A percentile compares a stretch with the other conserved stretches of the same genome.
Evolutionary conservation across 2,113 vertebrate species (phyloP).

Genomic region (Bubalus kerabau): DNA sequence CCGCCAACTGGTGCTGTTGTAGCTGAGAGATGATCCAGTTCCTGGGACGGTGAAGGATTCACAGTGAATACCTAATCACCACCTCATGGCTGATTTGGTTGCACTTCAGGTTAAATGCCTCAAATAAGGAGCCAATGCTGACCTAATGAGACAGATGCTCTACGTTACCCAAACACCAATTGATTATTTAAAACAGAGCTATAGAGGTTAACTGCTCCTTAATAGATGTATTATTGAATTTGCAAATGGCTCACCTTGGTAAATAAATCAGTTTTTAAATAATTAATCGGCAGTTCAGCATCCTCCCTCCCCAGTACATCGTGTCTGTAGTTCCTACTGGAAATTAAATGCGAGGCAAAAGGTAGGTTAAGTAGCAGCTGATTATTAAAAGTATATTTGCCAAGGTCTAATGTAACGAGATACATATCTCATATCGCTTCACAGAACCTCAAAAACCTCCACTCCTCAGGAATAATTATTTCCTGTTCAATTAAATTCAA

Average conservation of each 20-base stretch:
- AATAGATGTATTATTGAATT: conserved; percentile 79
- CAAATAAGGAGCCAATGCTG: conserved; percentile 62
- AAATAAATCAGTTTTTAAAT: conserved; percentile 81
- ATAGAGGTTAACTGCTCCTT: conserved; percentile 73
- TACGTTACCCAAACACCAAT: conserved; percentile 9
- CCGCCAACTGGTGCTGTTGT: background rate
- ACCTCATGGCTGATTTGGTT: conserved; percentile 49
- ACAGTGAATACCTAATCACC: conserved; percentile 48
- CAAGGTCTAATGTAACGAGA: conserved; percentile 72
- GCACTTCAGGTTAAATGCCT: conserved; percentile 66
- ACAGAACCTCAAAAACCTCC: conserved; percentile 57
- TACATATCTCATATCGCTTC: conserved; percentile 64
- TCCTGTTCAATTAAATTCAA: conserved; percentile 68
- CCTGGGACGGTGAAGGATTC: background rate
- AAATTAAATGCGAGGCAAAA: conserved; percentile 54
- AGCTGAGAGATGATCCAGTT: background rate
- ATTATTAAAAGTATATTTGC: conserved; percentile 78
- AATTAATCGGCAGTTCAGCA: conserved; percentile 75
- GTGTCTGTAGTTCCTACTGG: conserved; percentile 17
- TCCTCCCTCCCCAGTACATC: conserved; percentile 7
- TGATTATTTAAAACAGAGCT: conserved; percentile 76
- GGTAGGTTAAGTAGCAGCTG: conserved; percentile 66
- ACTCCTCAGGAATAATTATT: conserved; percentile 72
- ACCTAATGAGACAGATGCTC: conserved; percentile 71
- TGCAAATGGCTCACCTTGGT: conserved; percentile 71